Base-by-base conservation (phyloP, 2,113 vertebrate species). In the Dendrocopos noguchii region DNA sequence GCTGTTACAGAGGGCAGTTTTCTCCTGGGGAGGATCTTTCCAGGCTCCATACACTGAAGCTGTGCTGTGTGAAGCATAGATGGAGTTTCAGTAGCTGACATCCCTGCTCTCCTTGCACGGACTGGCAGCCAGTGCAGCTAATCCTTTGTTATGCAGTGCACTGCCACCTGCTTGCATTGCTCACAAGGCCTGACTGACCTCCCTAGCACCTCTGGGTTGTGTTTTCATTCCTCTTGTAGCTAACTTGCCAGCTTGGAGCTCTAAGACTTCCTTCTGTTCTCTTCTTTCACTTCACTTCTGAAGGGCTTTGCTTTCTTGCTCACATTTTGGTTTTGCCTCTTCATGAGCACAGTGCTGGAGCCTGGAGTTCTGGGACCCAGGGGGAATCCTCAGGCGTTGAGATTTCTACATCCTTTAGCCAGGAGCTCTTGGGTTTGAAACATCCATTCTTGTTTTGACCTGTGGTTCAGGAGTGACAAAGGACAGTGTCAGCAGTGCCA, bases 51-150 rank as follows among this genome's bases (percentile, higher is more conserved):
- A 8, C 46, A 25, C 80, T 76, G 64, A 21, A 34, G 60, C 73
- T 86, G 0, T 76, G 50, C 60, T 86, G 22, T 46, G 22, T 39
- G 55, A 80, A 88, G 39, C 52, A 5, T 20, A 14, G 77, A 42
- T 16, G 42, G 77, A n/a, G 28, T 65, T 55, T 73, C 56, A 76
- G 64, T 88, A 73, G 59, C 39, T 39, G 44, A 78, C 91, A 50
- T 7, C 52, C 50, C 50, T 52, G 50, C 50, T 47, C 34, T 86
- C n/a, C 84, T 75, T 73, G 47, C 70, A 25, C 15, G 91, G 84
- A 20, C 76, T 85, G 36, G 27, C 81, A 74, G 61, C 39, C 94
- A 86, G 86, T 93, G 77, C 55, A 56, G 33, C 60, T 94, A 83
- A 90, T 83, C 84, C 87, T 79, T 28, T 14, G 24, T 47, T 86